These are phyloP conservation scores for Bombus superbus DNA, from an alignment of 1,140 invertebrate genomes.

Conservation along the genomic window DNA sequence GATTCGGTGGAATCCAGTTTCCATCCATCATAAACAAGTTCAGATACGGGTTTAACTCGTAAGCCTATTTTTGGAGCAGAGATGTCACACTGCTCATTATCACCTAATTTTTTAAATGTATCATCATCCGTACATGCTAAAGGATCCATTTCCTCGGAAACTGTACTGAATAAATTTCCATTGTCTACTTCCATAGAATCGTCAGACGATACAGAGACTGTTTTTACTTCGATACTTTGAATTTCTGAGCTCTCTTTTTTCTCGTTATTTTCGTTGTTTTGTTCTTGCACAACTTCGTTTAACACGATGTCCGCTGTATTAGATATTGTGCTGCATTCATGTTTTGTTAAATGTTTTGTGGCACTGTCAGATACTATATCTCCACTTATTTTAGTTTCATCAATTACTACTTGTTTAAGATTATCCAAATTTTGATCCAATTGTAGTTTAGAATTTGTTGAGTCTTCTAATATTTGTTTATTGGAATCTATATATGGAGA, in stretches of 20 bases:
- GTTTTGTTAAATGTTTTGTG: slow-evolving; percentile 20
- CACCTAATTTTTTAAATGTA: slow-evolving; percentile 44
- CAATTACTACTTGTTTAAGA: not conserved
- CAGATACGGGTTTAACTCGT: slow-evolving; percentile 76
- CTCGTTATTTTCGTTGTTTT: not conserved
- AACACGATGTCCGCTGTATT: not conserved
- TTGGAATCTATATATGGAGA: slow-evolving; percentile 48
- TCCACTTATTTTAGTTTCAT: slow-evolving; percentile 9
- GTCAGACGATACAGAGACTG: slow-evolving; percentile 60
- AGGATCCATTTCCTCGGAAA: slow-evolving; percentile 73
- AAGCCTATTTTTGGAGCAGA: slow-evolving; percentile 69
- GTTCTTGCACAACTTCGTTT: slow-evolving; percentile 6
- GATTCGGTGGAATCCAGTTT: slow-evolving; percentile 72
- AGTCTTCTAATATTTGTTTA: slow-evolving; percentile 35
- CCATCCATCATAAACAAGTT: slow-evolving; percentile 75
- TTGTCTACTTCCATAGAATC: slow-evolving; percentile 77
- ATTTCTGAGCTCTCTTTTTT: slow-evolving; percentile 57
- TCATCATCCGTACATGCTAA: slow-evolving; percentile 69
- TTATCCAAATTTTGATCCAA: slow-evolving; percentile 33
- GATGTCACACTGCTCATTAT: not conserved
- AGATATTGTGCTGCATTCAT: slow-evolving; percentile 18
- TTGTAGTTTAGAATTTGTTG: slow-evolving; percentile 12
- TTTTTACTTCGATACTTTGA: slow-evolving; percentile 59
- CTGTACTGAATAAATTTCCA: slow-evolving; percentile 69
- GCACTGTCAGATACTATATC: not conserved